Evolutionary conservation across 92 coral and sea anemone species (phyloP).

Genomic region (Pocillopora meandrina): DNA sequence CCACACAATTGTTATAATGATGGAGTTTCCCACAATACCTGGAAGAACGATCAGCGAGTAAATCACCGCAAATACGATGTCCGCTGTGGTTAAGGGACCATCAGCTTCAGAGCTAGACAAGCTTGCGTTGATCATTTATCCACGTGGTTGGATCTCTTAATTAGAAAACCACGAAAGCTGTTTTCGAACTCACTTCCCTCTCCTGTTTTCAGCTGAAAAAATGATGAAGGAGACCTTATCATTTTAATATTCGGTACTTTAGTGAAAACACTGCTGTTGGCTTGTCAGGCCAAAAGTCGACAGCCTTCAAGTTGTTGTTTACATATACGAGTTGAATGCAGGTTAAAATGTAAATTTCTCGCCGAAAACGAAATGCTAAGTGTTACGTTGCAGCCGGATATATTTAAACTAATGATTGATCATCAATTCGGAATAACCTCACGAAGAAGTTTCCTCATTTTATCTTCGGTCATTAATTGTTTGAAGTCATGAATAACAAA

Average conservation of each 20-base stretch:
- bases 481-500: not conserved
- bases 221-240: no score
- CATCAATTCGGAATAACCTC: not conserved
- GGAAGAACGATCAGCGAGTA: constrained; percentile 39
- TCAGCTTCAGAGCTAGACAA: not conserved
- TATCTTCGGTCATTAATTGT: not conserved
- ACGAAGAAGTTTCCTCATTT: not conserved
- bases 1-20: constrained; percentile 42
- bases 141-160: not conserved
- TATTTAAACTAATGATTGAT: not conserved
- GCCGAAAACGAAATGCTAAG: constrained; percentile 4
- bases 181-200: not conserved
- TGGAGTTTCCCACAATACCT: constrained; percentile 44
- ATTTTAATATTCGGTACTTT: no score
- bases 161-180: not conserved
- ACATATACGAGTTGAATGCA: not conserved
- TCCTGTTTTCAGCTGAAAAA: no score
- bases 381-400: not conserved
- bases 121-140: not conserved
- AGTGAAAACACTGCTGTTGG: not conserved
- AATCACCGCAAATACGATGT: constrained; percentile 35
- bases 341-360: not conserved
- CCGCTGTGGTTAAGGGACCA: constrained; percentile 6
- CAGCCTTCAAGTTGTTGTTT: not conserved
- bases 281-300: constrained; percentile 2